Conservation (phyloP, 2,113 vertebrate genomes). For the Leptodactylus fuscus region DNA sequence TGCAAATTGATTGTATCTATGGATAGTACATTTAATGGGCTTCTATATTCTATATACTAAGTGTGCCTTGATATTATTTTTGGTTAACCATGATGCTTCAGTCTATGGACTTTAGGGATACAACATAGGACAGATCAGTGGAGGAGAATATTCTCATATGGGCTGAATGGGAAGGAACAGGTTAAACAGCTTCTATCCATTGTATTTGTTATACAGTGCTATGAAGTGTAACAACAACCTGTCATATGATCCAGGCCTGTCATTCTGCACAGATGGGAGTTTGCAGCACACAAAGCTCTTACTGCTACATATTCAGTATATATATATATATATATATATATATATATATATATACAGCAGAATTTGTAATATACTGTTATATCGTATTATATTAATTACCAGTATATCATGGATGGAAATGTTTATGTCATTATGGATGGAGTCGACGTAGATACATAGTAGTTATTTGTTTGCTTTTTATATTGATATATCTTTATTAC, state of each 20-base stretch:
- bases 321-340: neutral
- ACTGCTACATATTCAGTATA: neutral
- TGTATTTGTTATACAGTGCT: constrained; percentile 41
- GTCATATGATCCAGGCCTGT: constrained; percentile 48
- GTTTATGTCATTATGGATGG: neutral
- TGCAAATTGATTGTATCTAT: too few species aligned
- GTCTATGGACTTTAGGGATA: too few species aligned
- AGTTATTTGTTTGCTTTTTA: neutral
- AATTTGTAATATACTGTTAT: too few species aligned
- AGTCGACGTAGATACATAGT: neutral
- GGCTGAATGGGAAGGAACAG: neutral
- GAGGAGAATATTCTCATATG: neutral
- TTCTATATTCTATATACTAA: too few species aligned
- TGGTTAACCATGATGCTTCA: too few species aligned
- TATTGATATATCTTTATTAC: neutral
- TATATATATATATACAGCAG: too few species aligned
- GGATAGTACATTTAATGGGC: too few species aligned
- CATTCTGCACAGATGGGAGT: neutral
- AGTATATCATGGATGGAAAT: too few species aligned
- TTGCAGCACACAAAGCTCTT: constrained; percentile 2
- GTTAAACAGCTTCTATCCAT: constrained; percentile 12
- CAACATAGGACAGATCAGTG: neutral
- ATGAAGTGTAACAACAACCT: constrained; percentile 45
- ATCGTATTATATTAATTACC: too few species aligned
- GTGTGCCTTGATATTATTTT: too few species aligned